Base-by-base conservation (phyloP, 2,888 invertebrate genomes). In the Habrosyne pyritoides region DNA sequence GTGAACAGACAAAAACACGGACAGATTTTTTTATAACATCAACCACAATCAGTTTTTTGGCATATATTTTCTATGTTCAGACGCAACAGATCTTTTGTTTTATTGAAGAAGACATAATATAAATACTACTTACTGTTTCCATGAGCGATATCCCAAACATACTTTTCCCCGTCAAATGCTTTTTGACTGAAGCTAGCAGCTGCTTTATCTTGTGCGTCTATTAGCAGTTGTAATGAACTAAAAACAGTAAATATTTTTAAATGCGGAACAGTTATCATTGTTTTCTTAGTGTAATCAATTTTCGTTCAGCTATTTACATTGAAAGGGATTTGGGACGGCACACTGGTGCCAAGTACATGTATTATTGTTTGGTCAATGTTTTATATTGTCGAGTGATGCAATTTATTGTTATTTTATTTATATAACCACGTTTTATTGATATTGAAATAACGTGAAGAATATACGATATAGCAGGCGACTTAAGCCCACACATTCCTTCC, bases 71-170 rank as follows among this genome's bases (percentile, higher is more conserved):
- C n/a, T n/a, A n/a, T n/a, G n/a, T n/a, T n/a, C n/a, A n/a, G n/a
- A n/a, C n/a, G n/a, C n/a, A n/a, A n/a, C n/a, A n/a, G n/a, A n/a
- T n/a, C n/a, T n/a, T n/a, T n/a, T n/a, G n/a, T n/a, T n/a, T n/a
- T n/a, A n/a, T n/a, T 24, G 24, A 24, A 5, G 24, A 24, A 5
- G 24, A 10, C 8, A 28, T 1, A 7, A 6, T 28, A 33, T 33
- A 54, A 56, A 33, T 53, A 46, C 55, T 55, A 83, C 87, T 83
- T 71, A 89, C 88, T 71, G 60, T 82, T 54, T 52, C 77, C 81
- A 70, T 74, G 50, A 59, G 71, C 26, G 59, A 86, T 59, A 59
- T 64, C 70, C 53, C 75, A 69, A 56, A 87, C 18, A 59, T 73
- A 85, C 24, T 70, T 46, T 55, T 73, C 71, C 1, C 87, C 87